phyloP scores from a whole-genome alignment of 2,797 vertebrate species.

The Lacerta bilineata region DNA sequence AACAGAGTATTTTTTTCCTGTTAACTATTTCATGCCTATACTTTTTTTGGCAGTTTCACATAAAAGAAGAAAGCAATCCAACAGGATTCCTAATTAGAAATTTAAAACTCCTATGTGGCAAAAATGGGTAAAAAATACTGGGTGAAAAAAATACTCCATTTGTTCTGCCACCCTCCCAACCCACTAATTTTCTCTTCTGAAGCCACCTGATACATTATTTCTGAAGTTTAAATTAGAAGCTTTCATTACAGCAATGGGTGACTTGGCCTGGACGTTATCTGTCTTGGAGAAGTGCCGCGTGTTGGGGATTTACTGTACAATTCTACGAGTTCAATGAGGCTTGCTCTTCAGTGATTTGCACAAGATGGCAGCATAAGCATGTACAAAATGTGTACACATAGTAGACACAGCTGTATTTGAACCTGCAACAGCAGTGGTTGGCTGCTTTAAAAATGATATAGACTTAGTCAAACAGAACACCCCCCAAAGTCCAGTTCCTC shows the following conservation, averaged over 20 bases:
- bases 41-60: not conserved
- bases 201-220: not conserved
- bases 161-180: not conserved
- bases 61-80: not conserved
- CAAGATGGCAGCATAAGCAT: too few species aligned
- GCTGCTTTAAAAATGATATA: too few species aligned
- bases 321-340: too few species aligned
- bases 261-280: not conserved
- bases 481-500: too few species aligned
- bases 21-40: not conserved
- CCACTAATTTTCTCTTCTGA: not conserved
- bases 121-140: too few species aligned
- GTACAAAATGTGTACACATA: too few species aligned
- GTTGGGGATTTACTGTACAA: not conserved
- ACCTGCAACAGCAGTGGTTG: too few species aligned
- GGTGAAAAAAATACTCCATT: not conserved
- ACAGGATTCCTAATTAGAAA: conserved; percentile 2
- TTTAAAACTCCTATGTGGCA: not conserved
- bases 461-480: too few species aligned
- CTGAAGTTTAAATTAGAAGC: not conserved
- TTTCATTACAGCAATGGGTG: not conserved
- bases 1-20: not conserved
- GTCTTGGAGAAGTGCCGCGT: not conserved
- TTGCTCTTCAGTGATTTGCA: too few species aligned
- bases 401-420: too few species aligned